These are phyloP conservation scores for Meghimatium bilineatum DNA, from an alignment of 2,888 invertebrate genomes.

Conservation along the genomic window DNA sequence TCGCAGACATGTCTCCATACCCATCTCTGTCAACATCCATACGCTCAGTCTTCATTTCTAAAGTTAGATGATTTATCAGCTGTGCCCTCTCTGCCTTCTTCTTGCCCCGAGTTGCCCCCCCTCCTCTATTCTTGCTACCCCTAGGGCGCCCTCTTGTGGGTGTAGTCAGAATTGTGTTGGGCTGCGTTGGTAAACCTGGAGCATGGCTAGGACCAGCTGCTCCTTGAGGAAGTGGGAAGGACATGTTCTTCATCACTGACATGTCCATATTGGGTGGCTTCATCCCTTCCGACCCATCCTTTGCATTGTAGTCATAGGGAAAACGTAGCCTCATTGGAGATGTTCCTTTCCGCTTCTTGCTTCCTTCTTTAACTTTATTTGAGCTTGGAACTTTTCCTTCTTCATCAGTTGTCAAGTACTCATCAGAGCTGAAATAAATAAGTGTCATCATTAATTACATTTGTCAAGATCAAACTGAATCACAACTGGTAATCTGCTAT, in stretches of 20 bases:
- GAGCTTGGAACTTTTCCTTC: conserved; percentile 32
- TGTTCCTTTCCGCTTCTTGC: conserved; percentile 47
- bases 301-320: conserved; percentile 47
- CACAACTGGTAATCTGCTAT: no score
- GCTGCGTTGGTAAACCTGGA: conserved; percentile 30
- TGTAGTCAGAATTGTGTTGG: conserved; percentile 36
- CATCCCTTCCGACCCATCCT: conserved; percentile 36
- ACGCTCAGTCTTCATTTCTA: conserved; percentile 48
- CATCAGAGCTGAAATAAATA: conserved; percentile 47
- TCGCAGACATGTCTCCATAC: conserved; percentile 41
- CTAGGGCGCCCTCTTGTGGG: conserved; percentile 44
- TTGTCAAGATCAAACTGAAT: background rate
- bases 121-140: conserved; percentile 44
- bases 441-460: background rate
- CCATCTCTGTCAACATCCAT: conserved; percentile 45
- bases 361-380: conserved; percentile 46
- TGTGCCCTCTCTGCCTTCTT: conserved; percentile 35
- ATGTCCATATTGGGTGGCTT: conserved; percentile 37
- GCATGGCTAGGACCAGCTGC: conserved; percentile 27
- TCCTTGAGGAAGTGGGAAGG: conserved; percentile 45
- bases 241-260: conserved; percentile 44
- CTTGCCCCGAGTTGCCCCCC: conserved; percentile 15
- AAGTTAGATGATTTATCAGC: conserved; percentile 36
- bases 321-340: conserved; percentile 46
- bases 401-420: conserved; percentile 47